Evolutionary conservation across 2,888 invertebrate species (phyloP), one percentile per base, ranked within the genome.

Genomic region (Drosophila peninsularis): DNA sequence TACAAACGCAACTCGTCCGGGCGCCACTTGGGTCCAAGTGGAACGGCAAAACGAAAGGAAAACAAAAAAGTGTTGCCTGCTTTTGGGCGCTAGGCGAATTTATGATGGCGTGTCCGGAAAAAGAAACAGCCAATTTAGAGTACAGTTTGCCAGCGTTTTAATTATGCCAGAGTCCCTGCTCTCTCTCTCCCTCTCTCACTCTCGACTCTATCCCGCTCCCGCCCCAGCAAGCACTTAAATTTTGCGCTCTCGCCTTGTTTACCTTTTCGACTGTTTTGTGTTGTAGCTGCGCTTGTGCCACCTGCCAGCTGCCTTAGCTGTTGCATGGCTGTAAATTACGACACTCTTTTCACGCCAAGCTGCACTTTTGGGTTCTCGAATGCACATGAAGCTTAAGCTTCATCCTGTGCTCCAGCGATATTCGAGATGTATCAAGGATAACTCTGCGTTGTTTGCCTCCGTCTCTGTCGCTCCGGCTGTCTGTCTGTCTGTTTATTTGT

Each of bases 291-390:
- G 37, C 17, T 37, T 54, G 34, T 64, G 58, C 34, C 62, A 60
- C 60, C 36, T 77, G 65, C 52, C 45, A 14, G 3, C 34, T 49
- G 49, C 41, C 44, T 36, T 42, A 50, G 62, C 42, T 62, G 62
- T 63, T 42, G 45, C 63, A 45, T 45, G 68, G 58, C 76, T 72
- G 85, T 88, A 85, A 84, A 78, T 78, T 80, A 84, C 84, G 78
- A 76, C 76, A 85, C 82, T 77, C 73, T 77, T 80, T 85, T 88
- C 80, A 85, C 83, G 88, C 71, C 71, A 68, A 75, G 73, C 70
- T 86, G 83, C 85, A 88, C 81, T 85, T 85, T 78, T 82, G 64
- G 88, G 77, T 66, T 82, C 69, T 60, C 62, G 53, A 58, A 39
- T 71, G 56, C 62, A 60, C 52, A 55, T 45, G 47, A 11, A 24